Conservation (phyloP, 2,797 vertebrate species). For the Calcarius lapponicus region DNA sequence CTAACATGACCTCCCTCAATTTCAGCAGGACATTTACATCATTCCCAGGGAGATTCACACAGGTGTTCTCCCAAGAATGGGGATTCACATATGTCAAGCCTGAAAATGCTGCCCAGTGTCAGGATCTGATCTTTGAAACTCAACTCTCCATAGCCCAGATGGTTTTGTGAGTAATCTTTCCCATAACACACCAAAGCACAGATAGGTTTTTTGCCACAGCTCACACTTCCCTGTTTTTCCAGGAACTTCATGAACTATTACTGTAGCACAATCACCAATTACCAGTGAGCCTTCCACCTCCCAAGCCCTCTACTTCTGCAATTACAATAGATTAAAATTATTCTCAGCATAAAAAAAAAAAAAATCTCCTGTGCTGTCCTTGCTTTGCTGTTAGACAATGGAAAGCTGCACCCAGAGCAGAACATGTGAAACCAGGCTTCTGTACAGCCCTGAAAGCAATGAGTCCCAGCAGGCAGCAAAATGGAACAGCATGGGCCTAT, state of each 20-base stretch:
- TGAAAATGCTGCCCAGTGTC: not conserved
- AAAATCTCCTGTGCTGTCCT: not conserved
- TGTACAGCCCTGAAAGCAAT: not conserved
- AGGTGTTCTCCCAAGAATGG: not conserved
- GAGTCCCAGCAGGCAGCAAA: not conserved
- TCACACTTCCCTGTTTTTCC: not conserved
- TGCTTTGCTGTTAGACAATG: not conserved
- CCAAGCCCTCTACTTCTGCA: not conserved
- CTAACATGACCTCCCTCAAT: not conserved
- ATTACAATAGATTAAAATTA: constrained; percentile 23
- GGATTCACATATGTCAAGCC: fast-evolving
- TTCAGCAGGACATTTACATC: not conserved
- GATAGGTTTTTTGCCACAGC: not conserved
- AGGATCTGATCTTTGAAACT: not conserved
- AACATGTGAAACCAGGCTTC: not conserved
- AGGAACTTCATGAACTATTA: not conserved
- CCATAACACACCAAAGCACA: not conserved
- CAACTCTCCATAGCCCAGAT: not conserved
- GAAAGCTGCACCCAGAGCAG: constrained; percentile 8
- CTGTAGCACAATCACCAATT: not conserved
- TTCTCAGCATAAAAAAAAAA: not conserved
- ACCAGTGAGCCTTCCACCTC: not conserved
- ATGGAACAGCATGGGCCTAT: not conserved
- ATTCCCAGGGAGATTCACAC: not conserved
- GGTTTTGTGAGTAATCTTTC: not conserved